These are phyloP conservation scores for Sisyra terminalis DNA, from an alignment of 2,888 invertebrate genomes.

Conservation along the genomic window DNA sequence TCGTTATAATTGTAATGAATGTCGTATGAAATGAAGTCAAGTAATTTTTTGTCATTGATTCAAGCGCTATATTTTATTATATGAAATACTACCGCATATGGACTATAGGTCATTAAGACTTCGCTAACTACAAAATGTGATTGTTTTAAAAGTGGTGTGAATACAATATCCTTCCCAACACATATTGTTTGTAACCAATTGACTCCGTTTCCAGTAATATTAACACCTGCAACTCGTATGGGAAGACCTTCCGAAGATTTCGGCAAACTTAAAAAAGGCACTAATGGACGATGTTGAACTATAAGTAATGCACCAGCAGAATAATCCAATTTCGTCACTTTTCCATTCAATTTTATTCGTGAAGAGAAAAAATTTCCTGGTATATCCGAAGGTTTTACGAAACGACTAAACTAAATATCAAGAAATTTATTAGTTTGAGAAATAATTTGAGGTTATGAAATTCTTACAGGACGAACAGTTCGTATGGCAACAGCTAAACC, in stretches of 20 bases:
- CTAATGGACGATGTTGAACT: conserved; percentile 26
- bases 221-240: conserved; percentile 32
- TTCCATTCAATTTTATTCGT: conserved; percentile 23
- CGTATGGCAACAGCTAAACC: conserved; percentile 31
- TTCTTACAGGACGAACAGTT: conserved; percentile 34
- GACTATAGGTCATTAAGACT: conserved; percentile 22
- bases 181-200: conserved; percentile 29
- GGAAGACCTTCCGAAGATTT: conserved; percentile 24
- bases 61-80: too few relatives aligned
- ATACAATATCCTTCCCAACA: conserved; percentile 24
- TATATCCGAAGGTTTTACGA: conserved; percentile 24
- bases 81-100: conserved; percentile 14
- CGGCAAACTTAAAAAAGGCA: conserved; percentile 17
- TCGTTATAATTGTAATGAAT: too few relatives aligned
- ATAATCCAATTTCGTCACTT: conserved; percentile 26
- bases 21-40: too few relatives aligned
- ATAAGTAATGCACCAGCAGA: conserved; percentile 22
- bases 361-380: conserved; percentile 25
- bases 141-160: conserved; percentile 25
- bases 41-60: too few relatives aligned
- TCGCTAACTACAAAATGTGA: conserved; percentile 29
- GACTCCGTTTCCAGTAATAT: conserved; percentile 29
- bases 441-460: conserved; percentile 3
- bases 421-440: background rate
- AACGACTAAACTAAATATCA: conserved; percentile 24